These are phyloP conservation scores for Hyperoplus lanceolatus DNA, from an alignment of 2,797 vertebrate species.

Conservation along the genomic window DNA sequence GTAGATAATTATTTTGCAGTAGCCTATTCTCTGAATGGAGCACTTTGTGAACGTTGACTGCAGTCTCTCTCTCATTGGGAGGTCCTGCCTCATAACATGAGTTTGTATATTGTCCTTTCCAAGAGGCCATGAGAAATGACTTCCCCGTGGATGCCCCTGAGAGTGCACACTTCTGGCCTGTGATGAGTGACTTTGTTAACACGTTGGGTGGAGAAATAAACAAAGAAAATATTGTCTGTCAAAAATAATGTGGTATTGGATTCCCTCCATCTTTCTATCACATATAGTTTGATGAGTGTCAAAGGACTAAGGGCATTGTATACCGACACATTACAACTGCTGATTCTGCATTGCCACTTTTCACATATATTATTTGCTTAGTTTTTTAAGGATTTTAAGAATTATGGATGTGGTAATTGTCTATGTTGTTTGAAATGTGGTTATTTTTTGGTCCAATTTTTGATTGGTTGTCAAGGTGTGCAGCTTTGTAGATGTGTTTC, in stretches of 20 bases:
- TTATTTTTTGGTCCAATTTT: not conserved
- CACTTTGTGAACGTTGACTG: conserved; percentile 61
- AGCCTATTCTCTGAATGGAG: conserved; percentile 74
- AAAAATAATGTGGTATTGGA: not conserved
- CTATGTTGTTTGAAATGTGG: not conserved
- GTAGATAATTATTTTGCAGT: conserved; percentile 79
- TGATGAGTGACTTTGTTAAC: conserved; percentile 64
- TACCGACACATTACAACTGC: not conserved
- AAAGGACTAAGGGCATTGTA: no score
- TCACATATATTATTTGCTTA: not conserved
- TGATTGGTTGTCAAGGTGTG: not conserved
- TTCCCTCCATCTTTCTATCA: not conserved
- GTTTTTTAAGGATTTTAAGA: not conserved
- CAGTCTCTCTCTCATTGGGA: conserved; percentile 56
- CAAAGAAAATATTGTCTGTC: not conserved
- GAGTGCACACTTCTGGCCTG: conserved; percentile 46
- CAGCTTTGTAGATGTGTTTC: no score
- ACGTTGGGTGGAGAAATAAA: conserved; percentile 10
- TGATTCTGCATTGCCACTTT: not conserved
- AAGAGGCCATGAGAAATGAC: conserved; percentile 75
- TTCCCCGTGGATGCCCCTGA: conserved; percentile 48
- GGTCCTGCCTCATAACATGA: conserved; percentile 60
- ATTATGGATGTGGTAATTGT: not conserved
- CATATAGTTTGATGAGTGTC: not conserved
- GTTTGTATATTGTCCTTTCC: conserved; percentile 81